Evolutionary conservation across 1,140 invertebrate genomes (phyloP), one percentile per base, ranked within the genome.

Genomic region (Phymastichus coffea): DNA sequence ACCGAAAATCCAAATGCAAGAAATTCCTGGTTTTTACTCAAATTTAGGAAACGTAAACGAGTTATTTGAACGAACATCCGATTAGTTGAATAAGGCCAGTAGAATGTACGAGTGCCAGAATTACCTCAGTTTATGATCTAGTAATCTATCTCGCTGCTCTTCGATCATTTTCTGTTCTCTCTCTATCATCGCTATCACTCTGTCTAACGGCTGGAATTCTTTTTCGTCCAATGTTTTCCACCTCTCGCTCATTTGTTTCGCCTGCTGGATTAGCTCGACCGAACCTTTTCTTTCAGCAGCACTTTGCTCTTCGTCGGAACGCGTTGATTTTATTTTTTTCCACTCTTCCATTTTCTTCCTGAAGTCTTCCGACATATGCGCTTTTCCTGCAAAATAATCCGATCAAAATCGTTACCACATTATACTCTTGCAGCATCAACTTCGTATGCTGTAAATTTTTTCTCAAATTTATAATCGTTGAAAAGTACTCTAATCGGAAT

Each of bases 281-380:
- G 44, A 49, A 35, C 37, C 37, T 28, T 15, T 8, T 20, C 22
- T 46, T 4, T 53, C 30, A 17, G 19, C n/a, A 0, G 15, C 19
- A 7, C 47, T 25, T 46, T 79, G 72, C 52, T 81, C 78, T 47
- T 81, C 78, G 47, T 81, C 78, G 59, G 64, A 59, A 19, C 79
- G 78, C 0, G 76, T 77, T 3, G 79, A 77, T 80, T 83, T 55
- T 74, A 81, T 66, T 80, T 79, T 77, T 81, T 87, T 72, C 87
- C 82, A 65, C 79, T 83, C 66, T 80, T 88, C 87, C 86, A 89
- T 79, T 82, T 85, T 88, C 63, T 86, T 87, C 2, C 86, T 75
- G 59, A 88, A 88, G 61, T 89, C 87, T 41, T 89, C 87, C 8
- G 84, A 84, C 2, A 88, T 68, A 37, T 84, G 83, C 53, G 84